Evolutionary conservation across 2,888 invertebrate genomes (phyloP).

Genomic region (Leistus spinibarbis): DNA sequence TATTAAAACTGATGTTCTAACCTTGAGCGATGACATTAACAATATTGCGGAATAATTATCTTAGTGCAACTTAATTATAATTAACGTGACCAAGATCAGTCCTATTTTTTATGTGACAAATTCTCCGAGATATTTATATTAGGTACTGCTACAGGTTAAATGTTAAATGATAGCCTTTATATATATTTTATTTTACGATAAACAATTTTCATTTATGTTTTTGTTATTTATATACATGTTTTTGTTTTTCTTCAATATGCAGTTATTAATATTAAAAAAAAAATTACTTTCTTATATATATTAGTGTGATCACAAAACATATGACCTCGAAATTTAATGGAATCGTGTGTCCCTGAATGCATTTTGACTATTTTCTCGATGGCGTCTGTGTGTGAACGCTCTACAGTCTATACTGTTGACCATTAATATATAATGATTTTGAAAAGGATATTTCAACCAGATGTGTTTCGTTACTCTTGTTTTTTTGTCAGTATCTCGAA

Average conservation of each 20-base stretch:
- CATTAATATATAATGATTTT: too few relatives aligned
- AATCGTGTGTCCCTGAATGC: too few relatives aligned
- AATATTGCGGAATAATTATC: neutral
- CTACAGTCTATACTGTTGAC: too few relatives aligned
- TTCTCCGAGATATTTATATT: neutral
- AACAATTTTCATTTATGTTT: neutral
- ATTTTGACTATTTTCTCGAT: too few relatives aligned
- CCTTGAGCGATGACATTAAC: neutral
- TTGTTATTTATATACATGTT: neutral
- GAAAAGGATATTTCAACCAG: too few relatives aligned
- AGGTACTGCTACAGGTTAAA: neutral
- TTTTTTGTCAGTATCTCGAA: too few relatives aligned
- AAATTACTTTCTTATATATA: neutral
- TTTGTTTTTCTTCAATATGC: neutral
- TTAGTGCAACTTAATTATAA: neutral
- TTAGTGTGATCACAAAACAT: too few relatives aligned
- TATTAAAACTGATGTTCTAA: neutral
- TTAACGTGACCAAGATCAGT: conserved; percentile 1
- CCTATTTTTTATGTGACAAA: neutral
- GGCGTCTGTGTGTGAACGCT: too few relatives aligned
- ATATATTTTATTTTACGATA: neutral
- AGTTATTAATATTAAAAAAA: neutral
- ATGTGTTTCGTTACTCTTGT: too few relatives aligned
- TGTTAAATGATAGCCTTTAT: neutral
- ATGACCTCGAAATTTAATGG: too few relatives aligned